Base-by-base conservation (phyloP, 2,888 invertebrate genomes). In the Acleris literana region DNA sequence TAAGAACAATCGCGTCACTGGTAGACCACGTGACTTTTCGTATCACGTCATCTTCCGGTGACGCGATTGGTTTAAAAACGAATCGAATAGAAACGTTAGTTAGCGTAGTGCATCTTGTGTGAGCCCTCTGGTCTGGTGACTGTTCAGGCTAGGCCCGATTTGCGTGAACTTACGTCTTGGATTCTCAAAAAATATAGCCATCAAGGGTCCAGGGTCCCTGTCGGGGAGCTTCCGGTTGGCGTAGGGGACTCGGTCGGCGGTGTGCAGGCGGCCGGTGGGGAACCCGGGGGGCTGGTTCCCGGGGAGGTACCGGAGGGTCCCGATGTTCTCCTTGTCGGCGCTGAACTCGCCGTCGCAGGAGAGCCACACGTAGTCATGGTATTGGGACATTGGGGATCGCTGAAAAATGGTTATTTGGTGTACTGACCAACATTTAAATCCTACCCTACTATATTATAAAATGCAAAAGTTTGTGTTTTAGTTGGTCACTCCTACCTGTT, bases 291-390 rank as follows among this genome's bases (percentile, higher is more conserved):
- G 92, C 63, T 96, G 95, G 63, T 90, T 90, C 6, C 87, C 89
- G 18, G 96, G 96, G 72, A 93, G 93, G 90, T 96, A 97, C 69
- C 93, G 88, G 68, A 98, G 93, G 1, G 93, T 90, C 0, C 96
- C 95, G 61, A 97, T 92, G 82, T 95, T 94, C 85, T 98, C 97
- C 81, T 94, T 93, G 83, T 98, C 98, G 0, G 95, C 93, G 58
- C 94, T 92, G 78, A 94, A 94, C 86, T 96, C 96, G 18, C 98
- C 98, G 46, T 94, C 92, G 83, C 98, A 98, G 11, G 95, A 95
- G 20, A 98, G 93, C 95, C 97, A 98, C 46, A 97, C 92, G 88
- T 94, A 94, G 75, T 95, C 92, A 0, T 93, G 93, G 84, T 90
- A 80, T 3, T 85, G 78, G 0, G 87, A 88, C 11, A 90, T 88